A percentile compares a stretch with the other conserved stretches of the same genome.
phyloP scores from a whole-genome alignment of 2,888 invertebrate genomes.

The Cristatella mucedo region DNA sequence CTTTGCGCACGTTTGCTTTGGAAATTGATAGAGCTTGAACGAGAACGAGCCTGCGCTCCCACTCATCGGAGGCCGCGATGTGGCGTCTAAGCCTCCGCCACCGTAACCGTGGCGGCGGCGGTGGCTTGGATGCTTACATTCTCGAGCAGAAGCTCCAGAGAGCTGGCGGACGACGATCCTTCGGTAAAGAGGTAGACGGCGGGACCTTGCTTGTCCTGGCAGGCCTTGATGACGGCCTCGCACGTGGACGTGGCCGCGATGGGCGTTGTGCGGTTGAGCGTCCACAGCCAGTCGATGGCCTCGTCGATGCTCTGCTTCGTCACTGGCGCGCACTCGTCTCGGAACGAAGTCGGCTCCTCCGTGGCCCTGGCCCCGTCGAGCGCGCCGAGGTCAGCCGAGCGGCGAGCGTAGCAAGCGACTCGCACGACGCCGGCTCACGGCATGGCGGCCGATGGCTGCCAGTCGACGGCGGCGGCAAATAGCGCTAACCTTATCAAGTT shows the following conservation, averaged over 20 bases:
- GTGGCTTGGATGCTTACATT: constrained; percentile 23
- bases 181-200: constrained; percentile 36
- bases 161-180: constrained; percentile 28
- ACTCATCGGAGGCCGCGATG: too few species aligned
- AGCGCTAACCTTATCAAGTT: too few species aligned
- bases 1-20: too few species aligned
- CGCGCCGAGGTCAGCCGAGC: background rate
- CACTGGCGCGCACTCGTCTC: constrained; percentile 27
- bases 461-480: too few species aligned
- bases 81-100: too few species aligned
- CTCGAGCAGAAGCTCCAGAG: constrained; percentile 31
- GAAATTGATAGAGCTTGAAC: too few species aligned
- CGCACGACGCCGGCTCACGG: too few species aligned
- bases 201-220: constrained; percentile 23
- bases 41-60: too few species aligned
- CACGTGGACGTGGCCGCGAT: constrained; percentile 28
- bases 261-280: constrained; percentile 21
- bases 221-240: constrained; percentile 32
- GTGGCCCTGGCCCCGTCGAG: constrained; percentile 21
- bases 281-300: constrained; percentile 34
- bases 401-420: too few species aligned
- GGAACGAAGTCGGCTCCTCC: constrained; percentile 27
- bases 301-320: constrained; percentile 30
- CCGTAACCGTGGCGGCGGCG: too few species aligned
- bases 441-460: too few species aligned